A percentile compares a stretch with the other conserved stretches of the same genome.
phyloP scores from a whole-genome alignment of 1,140 invertebrate species.

The Drosophila pseudoobscura region DNA sequence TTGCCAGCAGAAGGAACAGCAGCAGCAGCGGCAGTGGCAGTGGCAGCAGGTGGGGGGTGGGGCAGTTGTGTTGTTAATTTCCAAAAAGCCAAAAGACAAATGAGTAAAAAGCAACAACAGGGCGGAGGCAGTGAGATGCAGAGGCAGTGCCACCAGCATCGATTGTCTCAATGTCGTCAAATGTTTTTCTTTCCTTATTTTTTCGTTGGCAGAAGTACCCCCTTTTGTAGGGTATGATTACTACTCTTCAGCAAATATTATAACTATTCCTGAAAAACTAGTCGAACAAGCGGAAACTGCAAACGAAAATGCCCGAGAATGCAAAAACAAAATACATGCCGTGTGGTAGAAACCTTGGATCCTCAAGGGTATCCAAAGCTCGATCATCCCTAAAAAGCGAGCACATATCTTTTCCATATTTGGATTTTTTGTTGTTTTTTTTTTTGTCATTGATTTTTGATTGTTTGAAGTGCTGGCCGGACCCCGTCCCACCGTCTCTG shows the following conservation, averaged over 20 bases:
- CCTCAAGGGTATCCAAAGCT: too few species aligned
- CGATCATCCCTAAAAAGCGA: too few species aligned
- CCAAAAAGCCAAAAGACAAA: constrained; percentile 80
- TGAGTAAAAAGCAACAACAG: constrained; percentile 67
- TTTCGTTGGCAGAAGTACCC: neutral
- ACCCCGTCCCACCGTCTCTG: too few species aligned
- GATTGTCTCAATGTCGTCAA: constrained; percentile 67
- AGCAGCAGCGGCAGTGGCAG: neutral
- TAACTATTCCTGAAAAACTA: neutral
- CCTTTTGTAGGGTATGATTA: constrained; percentile 13
- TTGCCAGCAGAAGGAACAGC: constrained; percentile 42
- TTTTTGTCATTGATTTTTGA: constrained; percentile 76
- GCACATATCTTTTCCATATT: too few species aligned
- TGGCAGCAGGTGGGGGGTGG: neutral
- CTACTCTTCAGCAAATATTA: neutral
- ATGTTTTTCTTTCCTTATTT: constrained; percentile 26
- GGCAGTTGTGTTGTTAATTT: constrained; percentile 72
- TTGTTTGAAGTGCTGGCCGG: constrained; percentile 70
- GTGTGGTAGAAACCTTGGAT: too few species aligned
- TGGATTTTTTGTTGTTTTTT: constrained; percentile 5
- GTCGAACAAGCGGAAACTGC: too few species aligned
- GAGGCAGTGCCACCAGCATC: constrained; percentile 16
- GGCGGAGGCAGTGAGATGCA: neutral
- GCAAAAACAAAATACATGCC: too few species aligned
- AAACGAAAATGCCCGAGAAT: too few species aligned